phyloP scores from a whole-genome alignment of 2,797 vertebrate genomes.

The Neosilurus mollespiculum region DNA sequence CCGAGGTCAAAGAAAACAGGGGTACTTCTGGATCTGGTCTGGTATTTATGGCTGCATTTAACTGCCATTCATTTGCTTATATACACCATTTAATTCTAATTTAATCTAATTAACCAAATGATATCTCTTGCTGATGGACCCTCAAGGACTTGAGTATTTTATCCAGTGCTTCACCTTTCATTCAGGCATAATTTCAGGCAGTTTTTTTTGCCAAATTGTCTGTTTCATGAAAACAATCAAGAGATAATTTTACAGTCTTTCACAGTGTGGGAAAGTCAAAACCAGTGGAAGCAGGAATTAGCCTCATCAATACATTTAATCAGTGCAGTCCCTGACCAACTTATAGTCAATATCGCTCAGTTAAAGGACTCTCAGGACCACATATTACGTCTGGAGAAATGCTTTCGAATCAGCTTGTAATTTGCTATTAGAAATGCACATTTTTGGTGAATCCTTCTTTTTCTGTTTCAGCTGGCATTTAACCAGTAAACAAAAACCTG shows the following conservation, averaged over 20 bases:
- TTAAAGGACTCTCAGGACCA: neutral
- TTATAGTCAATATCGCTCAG: slow-evolving; percentile 21
- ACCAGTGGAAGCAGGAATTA: slow-evolving; percentile 34
- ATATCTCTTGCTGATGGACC: slow-evolving; percentile 3
- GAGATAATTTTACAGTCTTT: slow-evolving; percentile 17
- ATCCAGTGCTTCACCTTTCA: neutral
- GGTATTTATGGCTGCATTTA: neutral
- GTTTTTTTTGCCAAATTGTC: slow-evolving; percentile 1
- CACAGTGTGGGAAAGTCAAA: slow-evolving; percentile 43
- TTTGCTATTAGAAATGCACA: neutral
- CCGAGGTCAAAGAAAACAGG: neutral
- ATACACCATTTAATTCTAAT: slow-evolving; percentile 3
- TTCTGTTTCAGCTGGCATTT: neutral
- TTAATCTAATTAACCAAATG: neutral
- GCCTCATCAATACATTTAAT: slow-evolving; percentile 35
- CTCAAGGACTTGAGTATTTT: neutral
- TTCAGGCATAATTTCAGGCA: slow-evolving; percentile 11
- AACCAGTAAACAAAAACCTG: neutral
- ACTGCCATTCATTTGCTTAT: neutral
- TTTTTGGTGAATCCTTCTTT: neutral
- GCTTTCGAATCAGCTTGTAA: neutral
- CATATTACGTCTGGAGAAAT: neutral
- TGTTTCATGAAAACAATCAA: slow-evolving; percentile 35
- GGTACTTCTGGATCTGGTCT: neutral
- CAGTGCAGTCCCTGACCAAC: slow-evolving; percentile 23